Conservation (phyloP, 2,113 vertebrate genomes). For the Sterrhoptilus dennistouni region DNA sequence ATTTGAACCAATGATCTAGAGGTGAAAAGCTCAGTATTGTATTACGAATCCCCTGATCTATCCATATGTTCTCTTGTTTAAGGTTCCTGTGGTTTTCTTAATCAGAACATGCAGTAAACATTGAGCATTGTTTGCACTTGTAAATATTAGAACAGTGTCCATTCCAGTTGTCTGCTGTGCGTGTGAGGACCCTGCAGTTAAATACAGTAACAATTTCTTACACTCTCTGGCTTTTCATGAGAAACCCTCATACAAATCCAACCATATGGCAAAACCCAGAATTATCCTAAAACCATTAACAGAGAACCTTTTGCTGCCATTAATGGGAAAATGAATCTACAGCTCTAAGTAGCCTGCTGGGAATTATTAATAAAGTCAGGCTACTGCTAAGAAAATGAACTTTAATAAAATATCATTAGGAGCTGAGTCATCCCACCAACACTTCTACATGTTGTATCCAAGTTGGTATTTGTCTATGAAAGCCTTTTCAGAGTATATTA, state of each 20-base stretch:
- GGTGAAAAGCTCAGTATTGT: conserved; percentile 11
- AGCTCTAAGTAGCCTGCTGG: background rate
- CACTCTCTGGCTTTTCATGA: conserved; percentile 14
- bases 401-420: conserved; percentile 29
- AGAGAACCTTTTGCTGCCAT: background rate
- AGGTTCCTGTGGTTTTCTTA: background rate
- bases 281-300: conserved; percentile 49
- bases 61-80: conserved; percentile 5
- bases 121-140: background rate
- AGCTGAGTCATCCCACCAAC: background rate
- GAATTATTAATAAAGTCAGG: conserved; percentile 25
- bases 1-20: conserved; percentile 16
- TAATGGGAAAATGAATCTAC: conserved; percentile 11
- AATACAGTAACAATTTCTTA: conserved; percentile 61
- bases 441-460: background rate
- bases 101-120: background rate
- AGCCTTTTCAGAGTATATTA: background rate
- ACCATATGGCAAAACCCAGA: conserved; percentile 41
- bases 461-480: background rate
- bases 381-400: conserved; percentile 27
- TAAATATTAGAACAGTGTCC: background rate
- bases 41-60: conserved; percentile 16
- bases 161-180: background rate
- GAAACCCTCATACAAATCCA: conserved; percentile 21
- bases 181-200: conserved; percentile 24